These are phyloP conservation scores for Aleiodes sp. DNA, from an alignment of 1,140 invertebrate genomes.

Conservation along the genomic window DNA sequence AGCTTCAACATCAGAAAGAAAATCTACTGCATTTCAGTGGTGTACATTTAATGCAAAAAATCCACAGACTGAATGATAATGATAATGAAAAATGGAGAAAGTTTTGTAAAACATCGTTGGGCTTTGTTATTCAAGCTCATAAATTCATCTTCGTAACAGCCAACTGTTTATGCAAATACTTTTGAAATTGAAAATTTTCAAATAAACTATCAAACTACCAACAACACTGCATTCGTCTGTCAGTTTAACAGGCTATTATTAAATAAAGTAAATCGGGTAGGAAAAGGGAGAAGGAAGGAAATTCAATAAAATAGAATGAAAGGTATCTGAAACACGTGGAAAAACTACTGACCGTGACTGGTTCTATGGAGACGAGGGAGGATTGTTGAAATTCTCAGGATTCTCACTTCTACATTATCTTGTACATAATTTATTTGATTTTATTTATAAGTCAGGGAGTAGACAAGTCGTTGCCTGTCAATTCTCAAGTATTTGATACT, in stretches of 20 bases:
- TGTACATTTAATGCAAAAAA: no score
- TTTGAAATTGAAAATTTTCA: background rate
- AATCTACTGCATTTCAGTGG: no score
- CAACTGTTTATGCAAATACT: background rate
- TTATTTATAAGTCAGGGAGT: background rate
- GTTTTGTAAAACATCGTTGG: background rate
- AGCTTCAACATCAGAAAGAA: background rate
- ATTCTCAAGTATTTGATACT: background rate
- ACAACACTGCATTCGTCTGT: background rate
- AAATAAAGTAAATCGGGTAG: no score
- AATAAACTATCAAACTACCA: background rate
- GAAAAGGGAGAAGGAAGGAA: background rate
- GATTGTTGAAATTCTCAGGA: background rate
- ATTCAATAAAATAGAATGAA: background rate
- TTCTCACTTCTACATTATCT: background rate
- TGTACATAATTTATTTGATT: slow-evolving; percentile 11
- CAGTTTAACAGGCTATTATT: background rate
- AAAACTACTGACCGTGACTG: slow-evolving; percentile 2
- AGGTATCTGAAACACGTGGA: background rate
- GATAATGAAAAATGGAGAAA: background rate
- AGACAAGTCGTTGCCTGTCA: background rate
- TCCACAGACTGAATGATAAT: slow-evolving; percentile 4
- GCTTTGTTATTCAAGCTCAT: background rate
- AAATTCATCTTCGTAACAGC: background rate
- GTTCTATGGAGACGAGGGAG: no score